Evolutionary conservation across 2,797 vertebrate species (phyloP), one percentile per base, ranked within the genome.

Genomic region (Paedocypris micromegethes): DNA sequence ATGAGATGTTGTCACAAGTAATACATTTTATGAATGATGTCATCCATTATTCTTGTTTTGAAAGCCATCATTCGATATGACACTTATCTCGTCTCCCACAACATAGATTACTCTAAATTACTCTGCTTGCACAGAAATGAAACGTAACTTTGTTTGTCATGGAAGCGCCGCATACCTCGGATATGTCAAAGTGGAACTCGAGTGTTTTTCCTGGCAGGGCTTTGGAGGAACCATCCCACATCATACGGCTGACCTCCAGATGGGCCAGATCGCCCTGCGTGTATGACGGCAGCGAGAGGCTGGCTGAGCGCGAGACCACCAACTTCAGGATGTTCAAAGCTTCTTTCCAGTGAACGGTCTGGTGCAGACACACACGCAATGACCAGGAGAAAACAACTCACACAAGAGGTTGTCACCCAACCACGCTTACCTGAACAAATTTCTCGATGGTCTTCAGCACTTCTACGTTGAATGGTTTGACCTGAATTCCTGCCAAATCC

Each of bases 101-200:
- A 23, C 23, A 23, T 23, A 23, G 23, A 23, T 23, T 23, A 23
- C 23, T 23, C 23, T 23, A 23, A 23, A 23, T 23, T 23, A 23
- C 23, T 23, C 23, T 23, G 23, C 23, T 23, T 23, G 23, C 23
- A 23, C 23, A 23, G 23, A 23, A 23, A 23, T 1, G 23, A 23
- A 23, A 23, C 23, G 23, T 23, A 1, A 23, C 23, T 23, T 23
- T 23, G 23, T 1, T 23, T 23, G 23, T 23, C 23, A 23, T 23
- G 23, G 23, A 23, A 23, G 23, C 23, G 23, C 23, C 23, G 23
- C 23, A 69, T 81, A 98, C 97, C 94, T 99, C 96, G 41, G 96
- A 96, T 77, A 99, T 96, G 85, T 99, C 97, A 66, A 99, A 99
- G 71, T 96, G 95, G 76, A 99, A 99, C 76, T 99, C 96, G 70